Conservation (phyloP, 2,113 vertebrate species). For the Bettongia penicillata region DNA sequence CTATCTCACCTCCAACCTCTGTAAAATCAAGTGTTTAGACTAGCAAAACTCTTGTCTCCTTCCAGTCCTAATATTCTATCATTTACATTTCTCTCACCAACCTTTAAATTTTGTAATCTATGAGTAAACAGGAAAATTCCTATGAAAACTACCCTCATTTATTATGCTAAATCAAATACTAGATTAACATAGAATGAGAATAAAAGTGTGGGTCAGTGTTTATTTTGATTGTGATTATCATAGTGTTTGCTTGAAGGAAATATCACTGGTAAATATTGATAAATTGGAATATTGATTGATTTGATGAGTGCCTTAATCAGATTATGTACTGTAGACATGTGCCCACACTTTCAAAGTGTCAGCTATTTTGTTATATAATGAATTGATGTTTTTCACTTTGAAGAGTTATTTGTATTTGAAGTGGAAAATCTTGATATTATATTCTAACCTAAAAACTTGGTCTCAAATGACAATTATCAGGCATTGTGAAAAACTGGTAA, state of each 20-base stretch:
- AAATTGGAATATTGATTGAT: not conserved
- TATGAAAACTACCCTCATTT: not conserved
- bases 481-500: too few relatives aligned
- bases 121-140: not conserved
- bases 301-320: not conserved
- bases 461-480: too few relatives aligned
- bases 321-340: not conserved
- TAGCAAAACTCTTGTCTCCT: slow-evolving; percentile 9
- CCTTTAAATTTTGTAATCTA: not conserved
- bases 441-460: too few relatives aligned
- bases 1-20: not conserved
- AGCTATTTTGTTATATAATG: not conserved
- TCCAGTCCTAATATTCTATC: not conserved
- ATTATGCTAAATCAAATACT: not conserved
- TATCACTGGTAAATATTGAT: not conserved
- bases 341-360: not conserved
- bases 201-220: not conserved
- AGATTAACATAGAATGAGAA: not conserved
- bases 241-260: not conserved
- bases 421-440: too few relatives aligned
- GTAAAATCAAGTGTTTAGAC: slow-evolving; percentile 22
- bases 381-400: not conserved
- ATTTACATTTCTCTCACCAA: not conserved
- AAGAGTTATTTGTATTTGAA: too few relatives aligned
- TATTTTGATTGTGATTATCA: not conserved